These are phyloP conservation scores for Sarcophaga carnaria DNA, from an alignment of 2,888 invertebrate species.

Conservation along the genomic window DNA sequence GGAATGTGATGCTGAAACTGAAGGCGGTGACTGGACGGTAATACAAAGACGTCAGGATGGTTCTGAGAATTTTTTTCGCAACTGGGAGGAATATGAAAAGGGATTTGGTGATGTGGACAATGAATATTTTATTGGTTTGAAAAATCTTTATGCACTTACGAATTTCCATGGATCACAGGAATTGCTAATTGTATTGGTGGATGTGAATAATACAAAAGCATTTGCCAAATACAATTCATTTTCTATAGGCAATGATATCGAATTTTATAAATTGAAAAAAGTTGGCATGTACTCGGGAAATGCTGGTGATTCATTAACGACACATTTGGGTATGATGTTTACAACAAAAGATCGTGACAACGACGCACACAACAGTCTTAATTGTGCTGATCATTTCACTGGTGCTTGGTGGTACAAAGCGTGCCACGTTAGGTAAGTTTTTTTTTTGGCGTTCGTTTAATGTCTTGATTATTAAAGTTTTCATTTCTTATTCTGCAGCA, in stretches of 20 bases:
- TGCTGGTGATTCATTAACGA: constrained; percentile 35
- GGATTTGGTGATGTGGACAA: background rate
- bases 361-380: background rate
- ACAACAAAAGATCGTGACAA: constrained; percentile 41
- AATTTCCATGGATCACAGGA: constrained; percentile 31
- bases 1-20: constrained; percentile 26
- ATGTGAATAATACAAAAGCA: background rate
- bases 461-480: no score
- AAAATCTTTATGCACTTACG: constrained; percentile 9
- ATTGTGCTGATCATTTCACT: constrained; percentile 34
- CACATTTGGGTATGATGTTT: constrained; percentile 35
- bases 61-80: constrained; percentile 12
- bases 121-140: constrained; percentile 11
- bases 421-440: constrained; percentile 14
- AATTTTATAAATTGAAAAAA: constrained; percentile 35
- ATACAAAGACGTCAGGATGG: constrained; percentile 44
- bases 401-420: constrained; percentile 53
- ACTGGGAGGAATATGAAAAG: constrained; percentile 33
- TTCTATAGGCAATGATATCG: constrained; percentile 16
- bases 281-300: constrained; percentile 44
- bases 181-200: constrained; percentile 22
- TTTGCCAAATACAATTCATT: constrained; percentile 40
- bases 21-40: constrained; percentile 34
- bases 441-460: no score
- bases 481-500: background rate